Conservation (phyloP, 1,140 invertebrate species). For the Galleria mellonella region DNA sequence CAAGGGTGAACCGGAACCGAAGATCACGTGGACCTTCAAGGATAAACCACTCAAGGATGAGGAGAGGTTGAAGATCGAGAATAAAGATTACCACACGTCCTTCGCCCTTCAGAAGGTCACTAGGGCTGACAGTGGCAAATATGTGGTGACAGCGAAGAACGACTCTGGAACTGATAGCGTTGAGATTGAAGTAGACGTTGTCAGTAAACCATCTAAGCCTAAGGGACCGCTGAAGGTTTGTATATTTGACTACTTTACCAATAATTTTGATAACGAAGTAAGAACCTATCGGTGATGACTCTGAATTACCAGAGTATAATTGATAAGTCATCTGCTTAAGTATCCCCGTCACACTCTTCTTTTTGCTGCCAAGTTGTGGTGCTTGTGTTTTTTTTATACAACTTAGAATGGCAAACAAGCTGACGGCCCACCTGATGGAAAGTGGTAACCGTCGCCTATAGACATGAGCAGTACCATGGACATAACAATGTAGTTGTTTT, state of each 20-base stretch:
- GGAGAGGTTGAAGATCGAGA: slow-evolving; percentile 81
- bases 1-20: slow-evolving; percentile 93
- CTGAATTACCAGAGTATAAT: too few species aligned
- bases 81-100: slow-evolving; percentile 95
- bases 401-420: too few species aligned
- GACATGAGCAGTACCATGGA: too few species aligned
- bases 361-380: too few species aligned
- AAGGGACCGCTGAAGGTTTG: slow-evolving; percentile 90
- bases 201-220: slow-evolving; percentile 88
- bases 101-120: slow-evolving; percentile 90
- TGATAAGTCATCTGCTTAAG: too few species aligned
- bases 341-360: too few species aligned
- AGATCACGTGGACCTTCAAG: slow-evolving; percentile 89
- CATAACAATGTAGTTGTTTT: too few species aligned
- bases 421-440: too few species aligned
- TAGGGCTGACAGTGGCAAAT: slow-evolving; percentile 88
- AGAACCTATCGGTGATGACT: too few species aligned
- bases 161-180: slow-evolving; percentile 94
- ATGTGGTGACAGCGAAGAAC: slow-evolving; percentile 93
- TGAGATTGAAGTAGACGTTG: slow-evolving; percentile 92
- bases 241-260: not conserved
- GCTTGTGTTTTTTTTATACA: too few species aligned
- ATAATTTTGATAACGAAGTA: not conserved
- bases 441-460: too few species aligned
- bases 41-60: slow-evolving; percentile 75